These are phyloP conservation scores for Meghimatium bilineatum DNA, from an alignment of 2,888 invertebrate species.

Conservation along the genomic window DNA sequence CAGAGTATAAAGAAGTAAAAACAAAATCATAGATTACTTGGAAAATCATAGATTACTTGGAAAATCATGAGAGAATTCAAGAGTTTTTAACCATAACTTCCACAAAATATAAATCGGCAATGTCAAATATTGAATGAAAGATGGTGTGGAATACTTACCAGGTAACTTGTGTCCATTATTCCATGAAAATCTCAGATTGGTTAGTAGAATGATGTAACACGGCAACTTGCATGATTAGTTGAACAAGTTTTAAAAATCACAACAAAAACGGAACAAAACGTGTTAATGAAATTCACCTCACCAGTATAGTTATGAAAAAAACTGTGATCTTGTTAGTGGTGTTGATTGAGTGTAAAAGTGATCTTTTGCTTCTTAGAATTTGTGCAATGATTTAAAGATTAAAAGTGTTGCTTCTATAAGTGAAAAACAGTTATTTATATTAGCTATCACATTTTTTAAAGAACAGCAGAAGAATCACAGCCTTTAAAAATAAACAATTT, in stretches of 20 bases:
- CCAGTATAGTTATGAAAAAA: background rate
- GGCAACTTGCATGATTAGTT: slow-evolving; percentile 19
- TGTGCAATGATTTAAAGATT: background rate
- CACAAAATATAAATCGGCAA: background rate
- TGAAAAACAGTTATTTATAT: background rate
- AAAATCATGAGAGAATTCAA: background rate
- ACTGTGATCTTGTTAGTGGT: background rate
- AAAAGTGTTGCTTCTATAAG: background rate
- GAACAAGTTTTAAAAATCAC: background rate
- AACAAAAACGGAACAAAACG: background rate
- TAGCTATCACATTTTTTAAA: background rate
- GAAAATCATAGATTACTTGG: background rate
- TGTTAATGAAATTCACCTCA: background rate
- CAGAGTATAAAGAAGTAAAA: background rate
- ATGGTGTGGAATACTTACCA: slow-evolving; percentile 12
- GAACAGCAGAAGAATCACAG: background rate
- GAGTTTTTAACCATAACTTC: background rate
- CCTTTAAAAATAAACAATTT: background rate
- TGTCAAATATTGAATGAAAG: background rate
- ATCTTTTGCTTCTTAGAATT: background rate
- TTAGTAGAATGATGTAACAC: slow-evolving; percentile 18
- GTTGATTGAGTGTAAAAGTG: background rate
- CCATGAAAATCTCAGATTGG: slow-evolving; percentile 8
- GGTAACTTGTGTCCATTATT: background rate
- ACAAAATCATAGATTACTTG: background rate